These are phyloP conservation scores for Oncopeltus fasciatus DNA, from an alignment of 1,140 invertebrate genomes.

Conservation along the genomic window DNA sequence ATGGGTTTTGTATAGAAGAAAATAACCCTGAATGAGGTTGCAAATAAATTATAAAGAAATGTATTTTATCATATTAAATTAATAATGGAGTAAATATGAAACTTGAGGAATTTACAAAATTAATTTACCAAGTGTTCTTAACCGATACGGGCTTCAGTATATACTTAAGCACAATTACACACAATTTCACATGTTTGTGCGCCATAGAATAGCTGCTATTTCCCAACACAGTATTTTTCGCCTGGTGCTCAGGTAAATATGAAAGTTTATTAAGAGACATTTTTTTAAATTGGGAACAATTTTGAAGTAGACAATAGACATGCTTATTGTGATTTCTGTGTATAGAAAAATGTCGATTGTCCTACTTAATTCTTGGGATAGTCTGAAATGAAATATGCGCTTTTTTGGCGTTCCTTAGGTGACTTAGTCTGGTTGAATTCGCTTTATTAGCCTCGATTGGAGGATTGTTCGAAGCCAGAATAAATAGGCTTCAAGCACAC, in stretches of 20 bases:
- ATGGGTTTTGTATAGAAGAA: background rate
- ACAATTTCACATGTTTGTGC: slow-evolving; percentile 1
- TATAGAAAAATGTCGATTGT: slow-evolving; percentile 14
- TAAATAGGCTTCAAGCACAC: background rate
- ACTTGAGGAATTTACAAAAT: background rate
- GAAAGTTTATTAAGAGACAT: slow-evolving; percentile 7
- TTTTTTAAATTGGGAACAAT: slow-evolving; percentile 21
- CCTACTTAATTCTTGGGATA: background rate
- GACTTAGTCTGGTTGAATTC: background rate
- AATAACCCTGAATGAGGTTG: background rate
- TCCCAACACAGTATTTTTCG: slow-evolving; percentile 10
- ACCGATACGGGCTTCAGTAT: background rate
- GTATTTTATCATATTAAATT: background rate
- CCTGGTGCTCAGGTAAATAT: slow-evolving; percentile 15
- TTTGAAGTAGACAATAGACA: slow-evolving; percentile 20
- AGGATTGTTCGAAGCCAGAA: background rate
- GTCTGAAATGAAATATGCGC: background rate
- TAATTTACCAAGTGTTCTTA: slow-evolving; percentile 3
- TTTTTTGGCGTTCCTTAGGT: background rate
- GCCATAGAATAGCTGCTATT: slow-evolving; percentile 14
- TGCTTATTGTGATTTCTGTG: slow-evolving; percentile 20
- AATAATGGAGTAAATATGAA: no score
- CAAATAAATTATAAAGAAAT: background rate
- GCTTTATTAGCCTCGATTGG: background rate
- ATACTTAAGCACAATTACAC: background rate